Base-by-base conservation (phyloP, 1,140 invertebrate genomes). In the Drosophila guanche region DNA sequence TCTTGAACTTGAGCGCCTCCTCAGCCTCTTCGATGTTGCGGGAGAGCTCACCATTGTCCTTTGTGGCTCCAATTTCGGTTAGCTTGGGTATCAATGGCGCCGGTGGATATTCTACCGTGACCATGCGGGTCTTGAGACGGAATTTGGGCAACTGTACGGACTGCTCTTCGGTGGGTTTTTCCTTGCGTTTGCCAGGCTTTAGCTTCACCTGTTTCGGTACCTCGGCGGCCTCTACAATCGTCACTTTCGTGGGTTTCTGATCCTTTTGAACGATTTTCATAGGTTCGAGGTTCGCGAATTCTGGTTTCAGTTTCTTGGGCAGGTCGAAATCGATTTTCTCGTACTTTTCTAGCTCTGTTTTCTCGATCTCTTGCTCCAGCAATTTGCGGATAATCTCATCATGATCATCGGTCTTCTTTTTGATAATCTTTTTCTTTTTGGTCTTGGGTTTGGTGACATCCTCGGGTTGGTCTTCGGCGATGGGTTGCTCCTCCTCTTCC, bases 11-110 rank as follows among this genome's bases (percentile, higher is more conserved):
- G 0, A 90, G 74, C 3, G 71, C 23, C 42, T 90, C 73, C 74
- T 91, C 79, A 3, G 90, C 90, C 53, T 92, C 84, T 51, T 92
- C 84, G 41, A 92, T 90, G 57, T 90, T 91, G 16, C 89, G 79
- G 0, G 91, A 89, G 1, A 91, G 52, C 20, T 91, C 91, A 14
- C 91, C 91, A 56, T 74, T 80, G 3, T 76, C 74, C 37, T 79
- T 81, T 2, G 55, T 52, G n/a, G 90, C 68, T 1, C 79, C 78
- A 7, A 91, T 86, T 6, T 88, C 52, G 0, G 73, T 85, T 2
- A 90, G 45, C 51, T 70, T 74, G 3, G 86, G 79, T 51, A 76
- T 52, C 12, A 79, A 27, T 0, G 53, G 56, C 22, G 69, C 79
- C 20, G 89, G 90, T 2, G 90, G 90, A 65, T 85, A 91, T 46